A percentile compares a stretch with the other conserved stretches of the same genome.
These are phyloP conservation scores for Crematogaster levior DNA, from an alignment of 2,888 invertebrate genomes.

Conservation along the genomic window DNA sequence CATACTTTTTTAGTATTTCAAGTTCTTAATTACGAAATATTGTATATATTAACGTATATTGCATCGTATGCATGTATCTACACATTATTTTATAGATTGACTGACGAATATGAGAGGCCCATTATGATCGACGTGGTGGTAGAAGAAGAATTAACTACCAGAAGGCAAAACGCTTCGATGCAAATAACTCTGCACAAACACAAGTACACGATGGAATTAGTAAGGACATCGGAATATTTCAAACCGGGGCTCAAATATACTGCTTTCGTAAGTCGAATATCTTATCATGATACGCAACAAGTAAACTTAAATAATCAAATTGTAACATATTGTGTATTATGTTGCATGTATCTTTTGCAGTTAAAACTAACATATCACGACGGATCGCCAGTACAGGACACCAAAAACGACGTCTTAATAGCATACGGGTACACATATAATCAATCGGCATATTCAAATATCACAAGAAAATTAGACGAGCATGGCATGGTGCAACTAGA, in stretches of 20 bases:
- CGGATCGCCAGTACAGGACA: constrained; percentile 89
- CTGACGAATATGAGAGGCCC: constrained; percentile 93
- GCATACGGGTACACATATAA: constrained; percentile 89
- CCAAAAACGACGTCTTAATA: constrained; percentile 87
- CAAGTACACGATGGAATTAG: constrained; percentile 91
- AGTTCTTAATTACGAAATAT: neutral
- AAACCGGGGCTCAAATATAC: constrained; percentile 95
- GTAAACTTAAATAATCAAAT: neutral
- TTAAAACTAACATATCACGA: constrained; percentile 91
- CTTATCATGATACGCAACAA: neutral
- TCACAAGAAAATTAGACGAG: constrained; percentile 87
- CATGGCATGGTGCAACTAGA: constrained; percentile 89
- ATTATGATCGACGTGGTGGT: constrained; percentile 95
- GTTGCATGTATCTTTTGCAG: constrained; percentile 80
- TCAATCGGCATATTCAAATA: constrained; percentile 87
- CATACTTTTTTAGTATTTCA: neutral
- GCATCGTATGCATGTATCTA: no score
- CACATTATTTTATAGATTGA: constrained; percentile 88
- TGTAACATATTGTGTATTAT: neutral
- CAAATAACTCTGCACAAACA: constrained; percentile 92
- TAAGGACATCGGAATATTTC: constrained; percentile 94
- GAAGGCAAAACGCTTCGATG: constrained; percentile 92
- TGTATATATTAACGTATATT: neutral
- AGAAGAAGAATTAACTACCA: constrained; percentile 95
- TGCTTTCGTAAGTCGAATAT: constrained; percentile 89